These are phyloP conservation scores for Stenichneumon culpator DNA, from an alignment of 2,888 invertebrate species.

Conservation along the genomic window DNA sequence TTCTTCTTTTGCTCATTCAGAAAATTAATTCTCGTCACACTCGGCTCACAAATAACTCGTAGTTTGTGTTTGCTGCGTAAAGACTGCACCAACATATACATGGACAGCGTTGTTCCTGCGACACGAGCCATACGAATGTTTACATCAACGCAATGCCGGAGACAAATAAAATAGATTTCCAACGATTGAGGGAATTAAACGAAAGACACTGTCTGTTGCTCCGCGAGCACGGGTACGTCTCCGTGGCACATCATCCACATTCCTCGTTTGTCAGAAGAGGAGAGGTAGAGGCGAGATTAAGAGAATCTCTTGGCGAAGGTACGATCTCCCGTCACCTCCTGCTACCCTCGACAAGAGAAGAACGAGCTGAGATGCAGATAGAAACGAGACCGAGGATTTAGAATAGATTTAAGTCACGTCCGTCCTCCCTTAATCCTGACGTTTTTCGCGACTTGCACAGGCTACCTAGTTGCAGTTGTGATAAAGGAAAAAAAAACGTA, in stretches of 20 bases:
- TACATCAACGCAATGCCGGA: too few relatives aligned
- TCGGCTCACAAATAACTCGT: not conserved
- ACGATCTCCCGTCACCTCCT: not conserved
- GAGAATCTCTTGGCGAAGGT: conserved; percentile 63
- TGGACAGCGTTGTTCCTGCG: not conserved
- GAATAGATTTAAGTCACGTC: conserved; percentile 76
- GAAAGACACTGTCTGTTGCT: not conserved
- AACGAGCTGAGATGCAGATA: conserved; percentile 66
- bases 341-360: conserved; percentile 13
- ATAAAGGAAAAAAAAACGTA: not conserved
- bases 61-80: not conserved
- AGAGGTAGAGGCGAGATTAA: conserved; percentile 73
- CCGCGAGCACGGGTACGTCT: conserved; percentile 20
- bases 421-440: conserved; percentile 71
- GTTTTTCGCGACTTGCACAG: conserved; percentile 47
- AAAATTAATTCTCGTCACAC: conserved; percentile 14
- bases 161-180: conserved; percentile 68
- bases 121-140: not conserved
- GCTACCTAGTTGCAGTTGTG: conserved; percentile 12
- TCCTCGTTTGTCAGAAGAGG: conserved; percentile 74
- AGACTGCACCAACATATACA: not conserved
- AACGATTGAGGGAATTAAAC: conserved; percentile 61
- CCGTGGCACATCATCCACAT: conserved; percentile 72
- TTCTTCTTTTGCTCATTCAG: conserved; percentile 3
- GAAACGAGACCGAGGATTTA: conserved; percentile 75